Evolutionary conservation across 2,113 vertebrate species (phyloP), one percentile per base, ranked within the genome.

Genomic region (Chamaea fasciata): DNA sequence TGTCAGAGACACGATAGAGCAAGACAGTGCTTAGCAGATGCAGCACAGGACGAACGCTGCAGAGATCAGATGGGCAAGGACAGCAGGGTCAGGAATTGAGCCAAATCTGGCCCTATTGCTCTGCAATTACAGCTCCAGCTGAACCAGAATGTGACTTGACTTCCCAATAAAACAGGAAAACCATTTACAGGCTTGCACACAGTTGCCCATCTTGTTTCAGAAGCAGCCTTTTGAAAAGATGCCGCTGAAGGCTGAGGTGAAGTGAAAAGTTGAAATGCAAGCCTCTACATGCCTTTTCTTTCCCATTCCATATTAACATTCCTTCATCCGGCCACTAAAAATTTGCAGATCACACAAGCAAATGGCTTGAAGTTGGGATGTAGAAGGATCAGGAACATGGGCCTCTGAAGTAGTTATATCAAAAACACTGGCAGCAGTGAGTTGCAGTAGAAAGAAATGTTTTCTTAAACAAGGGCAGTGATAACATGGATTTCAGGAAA

Each of bases 81-180:
- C 13, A 77, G 16, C 10, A 33, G 0, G 1, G 47, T 15, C 28
- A 83, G 46, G 50, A 67, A 39, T 10, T 1, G 16, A 77, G 30
- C 15, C 41, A n/a, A 5, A 52, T 62, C 33, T 87, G 76, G 15
- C 39, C 47, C 19, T 41, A 11, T 14, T 19, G 19, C 12, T 46
- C 73, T 77, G 39, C 5, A 47, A 6, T 6, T 19, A 24, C 30
- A 70, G 7, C 37, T 81, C 31, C 23, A 76, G 18, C 16, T 82
- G 31, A 76, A 26, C 23, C 49, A 70, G 37, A 41, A 28, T 22
- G 16, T 86, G 15, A 37, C 4, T 3, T 6, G 20, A 22, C 37
- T 57, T 60, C 41, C n/a, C 33, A 27, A 19, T 24, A 35, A 60
- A 31, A 13, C 19, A 67, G 24, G 13, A 35, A 52, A 76, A 49